Percentiles rank a stretch among this genome's conserved stretches.
These are phyloP conservation scores for Phoebastria nigripes DNA, from an alignment of 2,797 vertebrate species.

Conservation along the genomic window DNA sequence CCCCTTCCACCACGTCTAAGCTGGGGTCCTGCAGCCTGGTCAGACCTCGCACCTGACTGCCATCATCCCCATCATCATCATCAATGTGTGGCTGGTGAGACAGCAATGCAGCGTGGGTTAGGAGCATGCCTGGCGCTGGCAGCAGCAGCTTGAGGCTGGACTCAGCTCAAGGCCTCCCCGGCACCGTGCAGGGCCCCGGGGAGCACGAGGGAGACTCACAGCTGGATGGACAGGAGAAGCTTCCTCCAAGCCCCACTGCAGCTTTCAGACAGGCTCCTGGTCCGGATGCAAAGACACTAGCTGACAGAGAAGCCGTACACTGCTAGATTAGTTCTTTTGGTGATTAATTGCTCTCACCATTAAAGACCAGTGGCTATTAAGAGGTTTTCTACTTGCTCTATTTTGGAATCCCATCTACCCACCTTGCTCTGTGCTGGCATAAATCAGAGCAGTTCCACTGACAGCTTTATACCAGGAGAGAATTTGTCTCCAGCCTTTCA, in stretches of 20 bases:
- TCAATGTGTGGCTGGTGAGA: fast-evolving
- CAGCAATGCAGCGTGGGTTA: fast-evolving
- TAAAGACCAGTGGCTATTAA: neutral
- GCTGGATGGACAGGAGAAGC: neutral
- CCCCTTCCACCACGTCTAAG: neutral
- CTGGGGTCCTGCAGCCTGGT: fast-evolving
- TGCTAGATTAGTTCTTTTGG: neutral
- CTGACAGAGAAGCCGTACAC: fast-evolving
- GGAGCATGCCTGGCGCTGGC: fast-evolving
- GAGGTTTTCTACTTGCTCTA: slow-evolving; percentile 1
- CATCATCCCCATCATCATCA: neutral
- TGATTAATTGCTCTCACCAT: neutral
- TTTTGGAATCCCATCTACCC: neutral
- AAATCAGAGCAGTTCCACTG: slow-evolving; percentile 20
- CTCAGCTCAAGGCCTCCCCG: fast-evolving
- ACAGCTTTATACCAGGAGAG: slow-evolving; percentile 6
- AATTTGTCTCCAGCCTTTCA: neutral
- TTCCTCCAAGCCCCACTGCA: neutral
- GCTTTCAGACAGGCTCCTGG: neutral
- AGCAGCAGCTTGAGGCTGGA: neutral
- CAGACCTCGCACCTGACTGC: neutral
- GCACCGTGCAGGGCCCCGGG: fast-evolving
- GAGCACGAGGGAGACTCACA: neutral
- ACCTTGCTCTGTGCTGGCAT: neutral
- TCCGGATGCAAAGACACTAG: neutral